Percentiles rank a stretch among this genome's conserved stretches.
phyloP scores from a whole-genome alignment of 2,797 vertebrate species.

The Eulemur albifrons region DNA sequence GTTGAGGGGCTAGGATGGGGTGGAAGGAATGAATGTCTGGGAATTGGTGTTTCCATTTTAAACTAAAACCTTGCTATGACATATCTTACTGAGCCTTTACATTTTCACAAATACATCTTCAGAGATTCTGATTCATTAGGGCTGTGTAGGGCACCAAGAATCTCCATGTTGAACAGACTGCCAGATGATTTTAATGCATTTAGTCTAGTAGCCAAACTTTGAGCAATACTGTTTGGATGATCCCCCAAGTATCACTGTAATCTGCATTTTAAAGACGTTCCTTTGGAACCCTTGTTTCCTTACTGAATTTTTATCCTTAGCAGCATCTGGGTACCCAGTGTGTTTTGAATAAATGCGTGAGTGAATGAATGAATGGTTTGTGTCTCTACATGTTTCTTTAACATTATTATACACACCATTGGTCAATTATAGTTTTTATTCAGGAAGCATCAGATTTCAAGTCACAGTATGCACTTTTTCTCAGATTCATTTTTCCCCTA shows the following conservation, averaged over 20 bases:
- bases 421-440: background rate
- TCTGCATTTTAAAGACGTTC: background rate
- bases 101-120: background rate
- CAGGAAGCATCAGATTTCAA: background rate
- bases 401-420: background rate
- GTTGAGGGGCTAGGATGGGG: fast-evolving
- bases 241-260: background rate
- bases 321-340: background rate
- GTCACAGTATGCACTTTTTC: background rate
- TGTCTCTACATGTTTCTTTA: background rate
- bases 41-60: background rate
- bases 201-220: background rate
- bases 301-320: background rate
- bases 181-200: background rate
- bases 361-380: background rate
- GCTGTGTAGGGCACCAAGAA: background rate
- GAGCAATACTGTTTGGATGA: background rate
- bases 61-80: background rate
- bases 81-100: background rate
- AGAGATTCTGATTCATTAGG: background rate
- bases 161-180: background rate
- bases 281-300: background rate
- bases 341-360: background rate
- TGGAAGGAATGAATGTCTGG: background rate
- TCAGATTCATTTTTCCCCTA: background rate